Evolutionary conservation across 2,888 invertebrate genomes (phyloP).

Genomic region (Drosophila limbata): DNA sequence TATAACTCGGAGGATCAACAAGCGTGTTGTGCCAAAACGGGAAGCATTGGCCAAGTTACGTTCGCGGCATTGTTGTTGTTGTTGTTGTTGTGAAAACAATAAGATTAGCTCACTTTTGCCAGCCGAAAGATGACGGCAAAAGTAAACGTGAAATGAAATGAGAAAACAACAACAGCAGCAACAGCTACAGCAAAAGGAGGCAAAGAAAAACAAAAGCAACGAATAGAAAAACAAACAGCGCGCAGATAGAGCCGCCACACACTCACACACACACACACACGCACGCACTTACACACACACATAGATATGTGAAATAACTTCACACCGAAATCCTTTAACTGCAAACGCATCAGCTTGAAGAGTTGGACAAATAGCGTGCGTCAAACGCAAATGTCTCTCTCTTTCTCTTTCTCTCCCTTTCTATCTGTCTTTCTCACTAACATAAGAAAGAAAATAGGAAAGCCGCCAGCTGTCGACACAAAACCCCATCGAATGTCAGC

Average conservation of each 20-base stretch:
- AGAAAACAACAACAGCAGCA: constrained; percentile 58
- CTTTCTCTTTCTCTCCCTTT: neutral
- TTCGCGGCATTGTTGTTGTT: constrained; percentile 53
- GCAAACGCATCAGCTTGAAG: constrained; percentile 70
- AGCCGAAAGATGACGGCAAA: constrained; percentile 45
- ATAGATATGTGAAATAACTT: constrained; percentile 17
- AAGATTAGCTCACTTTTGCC: constrained; percentile 78
- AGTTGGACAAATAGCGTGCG: constrained; percentile 74
- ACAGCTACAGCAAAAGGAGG: constrained; percentile 8
- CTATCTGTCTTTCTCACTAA: neutral
- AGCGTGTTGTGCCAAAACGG: constrained; percentile 35
- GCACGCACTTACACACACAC: neutral
- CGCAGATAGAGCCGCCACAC: constrained; percentile 41
- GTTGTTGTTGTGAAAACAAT: constrained; percentile 77
- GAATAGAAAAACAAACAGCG: constrained; percentile 77
- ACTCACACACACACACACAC: neutral
- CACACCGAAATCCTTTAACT: constrained; percentile 78
- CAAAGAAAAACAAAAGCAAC: constrained; percentile 72
- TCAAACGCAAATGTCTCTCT: constrained; percentile 49
- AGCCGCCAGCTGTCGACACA: constrained; percentile 50
- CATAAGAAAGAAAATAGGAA: constrained; percentile 34
- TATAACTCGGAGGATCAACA: constrained; percentile 81
- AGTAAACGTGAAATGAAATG: constrained; percentile 75
- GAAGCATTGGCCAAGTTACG: constrained; percentile 32
- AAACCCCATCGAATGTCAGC: constrained; percentile 35